Base-by-base conservation (phyloP, 1,140 invertebrate genomes). In the Diorhabda elongata region DNA sequence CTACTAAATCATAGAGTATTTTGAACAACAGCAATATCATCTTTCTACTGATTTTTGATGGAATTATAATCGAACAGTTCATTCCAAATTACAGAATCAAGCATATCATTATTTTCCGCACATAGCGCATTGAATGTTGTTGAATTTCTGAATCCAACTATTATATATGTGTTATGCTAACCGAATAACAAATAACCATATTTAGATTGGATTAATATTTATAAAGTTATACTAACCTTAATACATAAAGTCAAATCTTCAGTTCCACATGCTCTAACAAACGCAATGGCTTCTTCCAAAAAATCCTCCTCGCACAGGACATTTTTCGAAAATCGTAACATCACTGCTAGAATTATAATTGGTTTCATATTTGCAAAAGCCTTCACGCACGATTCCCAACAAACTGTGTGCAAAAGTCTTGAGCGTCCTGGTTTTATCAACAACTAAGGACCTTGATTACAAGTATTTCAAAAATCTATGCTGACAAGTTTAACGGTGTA, bases 231-330 rank as follows among this genome's bases (percentile, higher is more conserved):
- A 73, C 52, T 68, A 80, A 85, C 87, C 84, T 93, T 93, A 67
- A 93, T 81, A 76, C 91, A 93, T 77, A 91, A 84, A 44, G 88
- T 82, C 70, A 92, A 80, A 68, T 90, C 88, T 70, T 87, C 83
- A 64, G 91, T 87, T 43, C 86, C 86, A 77, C 91, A 90, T 66
- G 86, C 85, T 79, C 88, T 87, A 67, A 90, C 83, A 67, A 88
- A 88, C 71, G 85, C 84, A 67, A 92, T 85, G 44, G 91, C 88
- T 8, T 75, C 72, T 82, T 74, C 67, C 44, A 69, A 68, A 44
- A 62, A 44, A 8, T 73, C 61, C 61, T 58, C 67, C 63, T 45
- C 62, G 69, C 8, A 42, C 11, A 57, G 68, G 42, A 71, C 64
- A 8, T 58, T 26, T 26, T 26, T 26, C 26, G 26, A 26, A 26